A percentile compares a stretch with the other conserved stretches of the same genome.
Conservation (phyloP, 64 coral and sea anemone species). For the Stylophora pistillata region DNA sequence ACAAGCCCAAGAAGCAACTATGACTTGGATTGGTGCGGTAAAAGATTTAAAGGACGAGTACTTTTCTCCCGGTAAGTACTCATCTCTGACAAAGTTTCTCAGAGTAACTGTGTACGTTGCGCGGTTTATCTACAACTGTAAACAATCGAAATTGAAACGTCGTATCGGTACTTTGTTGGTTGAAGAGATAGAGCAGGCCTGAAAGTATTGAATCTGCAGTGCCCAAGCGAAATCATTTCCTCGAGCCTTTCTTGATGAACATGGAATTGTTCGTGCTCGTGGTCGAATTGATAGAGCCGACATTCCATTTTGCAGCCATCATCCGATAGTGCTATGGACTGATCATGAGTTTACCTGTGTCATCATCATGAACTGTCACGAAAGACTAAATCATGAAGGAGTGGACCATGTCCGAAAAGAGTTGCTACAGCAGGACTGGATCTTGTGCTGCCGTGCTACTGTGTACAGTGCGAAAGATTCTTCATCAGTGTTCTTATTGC, state of each 20-base stretch:
- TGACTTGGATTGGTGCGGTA: neutral
- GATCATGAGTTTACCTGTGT: neutral
- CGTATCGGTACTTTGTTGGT: neutral
- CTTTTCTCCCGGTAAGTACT: constrained; percentile 14
- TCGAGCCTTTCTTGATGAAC: constrained; percentile 30
- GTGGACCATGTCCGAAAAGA: constrained; percentile 26
- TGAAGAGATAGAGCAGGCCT: neutral
- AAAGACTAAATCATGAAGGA: constrained; percentile 20
- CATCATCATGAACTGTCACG: constrained; percentile 19
- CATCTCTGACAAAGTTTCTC: constrained; percentile 7
- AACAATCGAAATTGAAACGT: neutral
- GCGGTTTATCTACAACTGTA: constrained; percentile 12
- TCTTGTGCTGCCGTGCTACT: neutral
- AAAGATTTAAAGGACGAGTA: neutral
- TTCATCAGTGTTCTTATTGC: constrained; percentile 29
- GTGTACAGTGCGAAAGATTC: constrained; percentile 19
- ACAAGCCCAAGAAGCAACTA: neutral
- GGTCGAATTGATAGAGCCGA: constrained; percentile 41
- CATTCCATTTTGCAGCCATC: constrained; percentile 1
- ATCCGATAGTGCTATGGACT: neutral
- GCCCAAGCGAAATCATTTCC: constrained; percentile 2
- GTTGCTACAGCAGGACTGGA: constrained; percentile 20
- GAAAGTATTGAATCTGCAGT: neutral
- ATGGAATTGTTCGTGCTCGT: constrained; percentile 18
- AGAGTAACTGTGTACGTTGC: neutral